phyloP scores from a whole-genome alignment of 2,888 invertebrate species.

The Chaetogeoica ovagalla region DNA sequence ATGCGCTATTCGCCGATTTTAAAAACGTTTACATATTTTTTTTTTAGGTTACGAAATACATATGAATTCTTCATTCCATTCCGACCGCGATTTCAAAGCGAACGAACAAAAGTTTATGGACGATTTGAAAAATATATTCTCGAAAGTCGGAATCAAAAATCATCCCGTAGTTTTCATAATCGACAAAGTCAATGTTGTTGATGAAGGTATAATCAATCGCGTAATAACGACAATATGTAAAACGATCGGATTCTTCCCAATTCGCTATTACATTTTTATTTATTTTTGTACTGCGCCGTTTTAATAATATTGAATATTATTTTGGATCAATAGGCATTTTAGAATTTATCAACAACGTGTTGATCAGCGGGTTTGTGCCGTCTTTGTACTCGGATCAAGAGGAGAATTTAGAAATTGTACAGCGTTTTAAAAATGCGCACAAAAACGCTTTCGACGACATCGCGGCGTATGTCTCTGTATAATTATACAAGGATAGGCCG shows the following conservation, averaged over 20 bases:
- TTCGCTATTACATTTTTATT: no score
- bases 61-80: slow-evolving; percentile 10
- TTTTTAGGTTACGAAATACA: slow-evolving; percentile 20
- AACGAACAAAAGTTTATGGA: slow-evolving; percentile 22
- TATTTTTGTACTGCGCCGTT: no score
- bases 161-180: slow-evolving; percentile 27
- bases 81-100: neutral
- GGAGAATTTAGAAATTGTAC: slow-evolving; percentile 18
- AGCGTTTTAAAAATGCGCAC: neutral
- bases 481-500: no score
- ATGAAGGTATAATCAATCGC: slow-evolving; percentile 38
- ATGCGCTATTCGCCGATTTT: no score
- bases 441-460: neutral
- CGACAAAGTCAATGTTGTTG: slow-evolving; percentile 17
- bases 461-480: neutral
- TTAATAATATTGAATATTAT: neutral
- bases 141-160: slow-evolving; percentile 30
- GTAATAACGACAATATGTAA: neutral
- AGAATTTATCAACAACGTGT: slow-evolving; percentile 37
- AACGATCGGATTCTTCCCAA: no score
- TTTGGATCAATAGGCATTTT: neutral
- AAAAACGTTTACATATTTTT: no score
- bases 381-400: slow-evolving; percentile 20
- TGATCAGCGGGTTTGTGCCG: slow-evolving; percentile 37
- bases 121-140: slow-evolving; percentile 22